Base-by-base conservation (phyloP, 2,113 vertebrate species). In the Okapia johnstoni region DNA sequence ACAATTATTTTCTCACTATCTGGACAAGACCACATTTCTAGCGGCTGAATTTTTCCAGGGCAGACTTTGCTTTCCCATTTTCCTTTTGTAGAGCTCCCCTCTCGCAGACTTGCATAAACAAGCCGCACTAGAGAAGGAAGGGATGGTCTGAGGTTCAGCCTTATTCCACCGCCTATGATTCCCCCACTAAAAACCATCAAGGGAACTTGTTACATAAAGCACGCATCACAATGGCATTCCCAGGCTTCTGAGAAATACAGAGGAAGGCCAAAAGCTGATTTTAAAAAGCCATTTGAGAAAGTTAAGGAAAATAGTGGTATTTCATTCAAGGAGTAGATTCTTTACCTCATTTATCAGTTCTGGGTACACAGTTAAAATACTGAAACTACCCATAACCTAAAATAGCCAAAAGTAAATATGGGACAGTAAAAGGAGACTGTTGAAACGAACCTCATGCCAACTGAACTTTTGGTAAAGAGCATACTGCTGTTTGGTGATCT, bases 1-100 rank as follows among this genome's bases (percentile, higher is more conserved):
- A 96, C 97, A 96, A 98, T 98, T 98, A 97, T 98, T 98, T 98
- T 98, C 97, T 98, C 97, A 97, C 95, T 96, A 94, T 96, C 97
- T 97, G 97, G 92, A 98, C 97, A 97, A 97, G 97, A 97, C 96
- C 96, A 93, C 95, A 95, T 98, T 98, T 96, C 85, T 88, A 98
- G 96, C 7, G 70, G 94, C 95, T 94, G 96, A 83, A 76, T 94
- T 97, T 97, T 97, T 98, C 93, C 85, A 89, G 90, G 80, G 94
- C 46, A 52, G 60, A 83, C 63, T 90, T 19, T 83, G 50, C 66
- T 73, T 81, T 92, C 77, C 52, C 48, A 15, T 52, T 85, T 94
- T 83, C 58, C 43, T 81, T 86, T 96, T 66, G 57, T 15, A 92
- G 63, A 52, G 54, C 30, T 77, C 17, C 16, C 19, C n/a, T 95